These are phyloP conservation scores for Siphamia tubifer DNA, from an alignment of 2,113 vertebrate species.

Conservation along the genomic window DNA sequence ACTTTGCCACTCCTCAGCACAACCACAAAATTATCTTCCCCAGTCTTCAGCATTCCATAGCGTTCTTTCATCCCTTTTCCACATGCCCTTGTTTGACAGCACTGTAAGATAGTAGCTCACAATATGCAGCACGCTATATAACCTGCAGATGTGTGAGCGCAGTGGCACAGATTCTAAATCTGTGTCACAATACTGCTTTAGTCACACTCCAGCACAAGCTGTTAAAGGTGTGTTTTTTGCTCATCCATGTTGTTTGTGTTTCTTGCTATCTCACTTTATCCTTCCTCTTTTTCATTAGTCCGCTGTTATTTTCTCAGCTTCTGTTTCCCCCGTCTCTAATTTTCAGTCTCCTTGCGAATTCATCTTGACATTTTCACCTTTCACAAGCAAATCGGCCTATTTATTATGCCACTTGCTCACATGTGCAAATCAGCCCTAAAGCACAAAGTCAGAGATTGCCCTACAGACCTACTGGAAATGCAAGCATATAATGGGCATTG, in stretches of 20 bases:
- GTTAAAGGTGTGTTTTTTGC: not conserved
- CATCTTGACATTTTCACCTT: not conserved
- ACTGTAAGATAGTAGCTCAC: not conserved
- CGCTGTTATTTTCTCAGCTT: not conserved
- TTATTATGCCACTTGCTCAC: conserved; percentile 13
- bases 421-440: conserved; percentile 44
- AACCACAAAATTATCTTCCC: conserved; percentile 22
- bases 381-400: not conserved
- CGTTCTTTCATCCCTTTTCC: conserved; percentile 18
- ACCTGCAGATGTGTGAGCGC: conserved; percentile 1
- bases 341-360: not conserved
- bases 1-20: not conserved
- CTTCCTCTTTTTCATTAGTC: not conserved
- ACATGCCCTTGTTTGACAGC: conserved; percentile 20
- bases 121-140: conserved; percentile 2
- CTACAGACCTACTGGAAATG: conserved; percentile 23
- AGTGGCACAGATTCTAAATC: conserved; percentile 28
- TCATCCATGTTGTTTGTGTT: not conserved
- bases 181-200: conserved; percentile 30
- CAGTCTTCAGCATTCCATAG: not conserved
- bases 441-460: conserved; percentile 14
- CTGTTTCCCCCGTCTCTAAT: not conserved
- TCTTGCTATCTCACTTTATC: not conserved
- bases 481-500: conserved; percentile 13
- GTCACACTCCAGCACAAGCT: not conserved